Evolutionary conservation across 37 sponge, comb jelly and placozoan species (phyloP), one percentile per base, ranked within the genome.

Genomic region (Aphrocallistes beatrix): DNA sequence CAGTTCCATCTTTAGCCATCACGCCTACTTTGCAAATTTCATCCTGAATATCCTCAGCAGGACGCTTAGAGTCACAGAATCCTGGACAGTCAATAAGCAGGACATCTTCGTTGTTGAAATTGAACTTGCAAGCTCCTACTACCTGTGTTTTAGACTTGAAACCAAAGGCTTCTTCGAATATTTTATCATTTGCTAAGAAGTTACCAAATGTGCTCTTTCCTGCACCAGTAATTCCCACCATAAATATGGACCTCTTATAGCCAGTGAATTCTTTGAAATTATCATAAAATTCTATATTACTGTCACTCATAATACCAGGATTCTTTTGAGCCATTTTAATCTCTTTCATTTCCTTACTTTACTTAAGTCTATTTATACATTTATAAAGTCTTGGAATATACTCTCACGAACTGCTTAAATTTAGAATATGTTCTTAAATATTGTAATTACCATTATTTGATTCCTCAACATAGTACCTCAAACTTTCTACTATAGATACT

Each of bases 1-100:
- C 75, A 60, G 75, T 60, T 60, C 75, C 75, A 28, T 60, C 75
- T 28, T 60, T 60, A 25, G 75, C 75, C 75, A 60, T 60, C 75
- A 60, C 75, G 10, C 75, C 75, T 28, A 60, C 75, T 60, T 28
- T 60, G 75, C 75, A 60, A 60, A 60, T 21, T 60, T 60, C 75
- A 60, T 60, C 75, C n/a, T 60, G 75, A 60, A 60, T 60, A 60
- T 60, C 75, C 75, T 60, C 75, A 19, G 75, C 32, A 60, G 75
- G 34, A 13, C 75, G 75, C 75, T 60, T 60, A 60, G 75, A 60
- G n/a, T 60, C 75, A 60, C 75, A 60, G n/a, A 60, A 60, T 60
- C 75, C 75, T 19, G 75, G 75, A 60, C 75, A 60, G n/a, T 60
- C 75, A 25, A 60, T 60, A 13, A 60, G 10, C 28, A 60, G 75